phyloP scores from a whole-genome alignment of 2,113 vertebrate genomes.

The Naja naja region DNA sequence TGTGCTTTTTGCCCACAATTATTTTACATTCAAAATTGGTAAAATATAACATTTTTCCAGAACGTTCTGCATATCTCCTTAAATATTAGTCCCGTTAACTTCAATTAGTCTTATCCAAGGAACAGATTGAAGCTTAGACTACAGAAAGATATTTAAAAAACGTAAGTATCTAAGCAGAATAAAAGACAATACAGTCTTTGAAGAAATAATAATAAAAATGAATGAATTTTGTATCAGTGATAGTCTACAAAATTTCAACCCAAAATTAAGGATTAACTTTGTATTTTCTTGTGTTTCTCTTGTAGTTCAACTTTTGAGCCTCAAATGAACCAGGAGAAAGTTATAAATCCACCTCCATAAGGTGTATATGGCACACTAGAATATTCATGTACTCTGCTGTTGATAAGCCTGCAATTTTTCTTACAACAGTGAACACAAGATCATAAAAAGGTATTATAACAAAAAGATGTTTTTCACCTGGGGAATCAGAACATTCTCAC shows the following conservation, averaged over 20 bases:
- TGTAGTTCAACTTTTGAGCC: constrained; percentile 34
- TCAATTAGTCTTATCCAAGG: background rate
- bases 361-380: constrained; percentile 26
- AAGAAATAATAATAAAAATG: background rate
- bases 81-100: background rate
- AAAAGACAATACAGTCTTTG: background rate
- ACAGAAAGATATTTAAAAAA: background rate
- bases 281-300: constrained; percentile 25
- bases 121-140: background rate
- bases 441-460: accelerated
- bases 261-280: constrained; percentile 38
- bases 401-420: constrained; percentile 4
- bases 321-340: constrained; percentile 27
- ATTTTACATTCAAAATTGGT: background rate
- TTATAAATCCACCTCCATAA: constrained; percentile 42
- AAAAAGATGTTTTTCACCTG: background rate
- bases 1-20: background rate
- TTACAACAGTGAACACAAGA: constrained; percentile 17
- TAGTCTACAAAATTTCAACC: constrained; percentile 25
- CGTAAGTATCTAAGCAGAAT: background rate
- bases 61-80: background rate
- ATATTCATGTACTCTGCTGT: constrained; percentile 15
- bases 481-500: constrained; percentile 19
- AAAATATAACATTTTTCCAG: background rate
- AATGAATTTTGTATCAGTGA: constrained; percentile 14